These are phyloP conservation scores for Chamaea fasciata DNA, from an alignment of 2,113 vertebrate species.

Conservation along the genomic window DNA sequence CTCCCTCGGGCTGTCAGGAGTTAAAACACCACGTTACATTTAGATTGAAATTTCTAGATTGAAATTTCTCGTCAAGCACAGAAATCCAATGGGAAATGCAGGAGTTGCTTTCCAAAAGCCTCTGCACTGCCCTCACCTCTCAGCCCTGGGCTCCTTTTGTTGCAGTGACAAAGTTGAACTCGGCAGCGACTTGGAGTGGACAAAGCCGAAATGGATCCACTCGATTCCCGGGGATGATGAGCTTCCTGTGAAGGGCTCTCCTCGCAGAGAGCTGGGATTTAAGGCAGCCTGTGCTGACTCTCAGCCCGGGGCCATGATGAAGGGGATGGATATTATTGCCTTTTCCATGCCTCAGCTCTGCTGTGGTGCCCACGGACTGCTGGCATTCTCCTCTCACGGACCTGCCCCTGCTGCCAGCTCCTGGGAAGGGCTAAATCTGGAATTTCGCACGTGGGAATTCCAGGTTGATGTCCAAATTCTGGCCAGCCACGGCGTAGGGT, in stretches of 20 bases:
- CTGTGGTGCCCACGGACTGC: not conserved
- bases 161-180: conserved; percentile 11
- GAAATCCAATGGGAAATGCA: not conserved
- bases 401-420: not conserved
- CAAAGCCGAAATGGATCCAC: not conserved
- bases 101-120: not conserved
- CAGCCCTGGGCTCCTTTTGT: not conserved
- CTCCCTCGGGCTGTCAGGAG: not conserved
- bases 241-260: not conserved
- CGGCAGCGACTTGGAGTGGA: not conserved
- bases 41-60: no score
- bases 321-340: not conserved
- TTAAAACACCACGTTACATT: not conserved
- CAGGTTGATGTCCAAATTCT: not conserved
- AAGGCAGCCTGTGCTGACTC: not conserved
- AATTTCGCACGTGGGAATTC: not conserved
- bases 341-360: not conserved
- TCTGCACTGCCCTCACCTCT: not conserved
- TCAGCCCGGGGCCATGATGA: not conserved
- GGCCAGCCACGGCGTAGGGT: not conserved
- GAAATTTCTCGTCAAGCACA: not conserved
- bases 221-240: not conserved
- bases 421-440: not conserved
- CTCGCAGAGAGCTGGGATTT: not conserved
- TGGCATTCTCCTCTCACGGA: not conserved